Evolutionary conservation across 2,888 invertebrate genomes (phyloP), one percentile per base, ranked within the genome.

Genomic region (Anthrax anthrax): DNA sequence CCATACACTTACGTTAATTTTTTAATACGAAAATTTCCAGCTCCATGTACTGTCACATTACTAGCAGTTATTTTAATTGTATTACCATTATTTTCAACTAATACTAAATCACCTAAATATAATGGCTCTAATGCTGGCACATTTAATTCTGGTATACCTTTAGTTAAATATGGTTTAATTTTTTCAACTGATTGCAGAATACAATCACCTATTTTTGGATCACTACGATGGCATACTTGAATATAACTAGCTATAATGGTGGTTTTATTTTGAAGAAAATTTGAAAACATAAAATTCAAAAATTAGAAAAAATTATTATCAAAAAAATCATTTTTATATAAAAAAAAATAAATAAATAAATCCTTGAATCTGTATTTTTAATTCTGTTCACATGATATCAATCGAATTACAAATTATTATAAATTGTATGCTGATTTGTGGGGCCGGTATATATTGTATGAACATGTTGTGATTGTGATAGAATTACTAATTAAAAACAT

Each of bases 41-140:
- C 76, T 0, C 85, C 85, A 43, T 64, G 67, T 1, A 83, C 73
- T 55, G 72, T 73, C 47, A 82, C 72, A 44, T 85, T 76, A 50
- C 67, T 78, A 44, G 62, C 63, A 48, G 55, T 61, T 9, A 64
- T 61, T 23, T 59, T 62, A 4, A 65, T 54, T 3, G 65, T 64
- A 13, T 43, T 47, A 1, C 47, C 47, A 19, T 65, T 58, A 1
- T 77, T 77, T 52, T 83, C 76, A 16, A 36, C 16, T 36, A 36
- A 36, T 16, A 13, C 9, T 36, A 36, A 8, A 36, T 36, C 36
- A 36, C 36, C 36, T n/a, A 36, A 16, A 36, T 56, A 39, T 51
- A 86, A 72, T 0, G 86, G 86, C 51, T 86, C 84, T 51, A 82
- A 68, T 1, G 77, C 70, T 1, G 85, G 85, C 40, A 85, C 76